A percentile compares a stretch with the other conserved stretches of the same genome.
phyloP scores from a whole-genome alignment of 2,113 vertebrate genomes.

The Baryphthengus martii region DNA sequence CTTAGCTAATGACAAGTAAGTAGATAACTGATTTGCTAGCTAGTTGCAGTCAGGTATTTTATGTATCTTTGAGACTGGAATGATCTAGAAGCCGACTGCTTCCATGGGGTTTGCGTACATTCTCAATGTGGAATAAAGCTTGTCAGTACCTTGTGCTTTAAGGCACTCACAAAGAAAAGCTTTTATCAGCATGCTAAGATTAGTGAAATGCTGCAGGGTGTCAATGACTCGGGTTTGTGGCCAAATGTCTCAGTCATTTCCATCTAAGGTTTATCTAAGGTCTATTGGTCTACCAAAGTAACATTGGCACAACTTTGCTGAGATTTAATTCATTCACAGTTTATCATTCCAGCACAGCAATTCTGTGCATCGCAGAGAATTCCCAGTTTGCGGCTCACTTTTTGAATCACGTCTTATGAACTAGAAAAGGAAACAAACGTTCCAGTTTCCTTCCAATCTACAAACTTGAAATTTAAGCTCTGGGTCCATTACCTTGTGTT shows the following conservation, averaged over 20 bases:
- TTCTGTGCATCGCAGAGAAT: not conserved
- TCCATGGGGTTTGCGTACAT: not conserved
- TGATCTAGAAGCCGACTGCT: not conserved
- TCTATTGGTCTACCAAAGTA: not conserved
- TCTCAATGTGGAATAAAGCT: not conserved
- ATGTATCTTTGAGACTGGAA: not conserved
- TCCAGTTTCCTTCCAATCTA: not conserved
- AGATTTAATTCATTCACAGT: not conserved
- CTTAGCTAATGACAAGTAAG: not conserved
- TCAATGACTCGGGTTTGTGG: not conserved
- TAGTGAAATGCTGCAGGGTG: not conserved
- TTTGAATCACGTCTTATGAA: not conserved
- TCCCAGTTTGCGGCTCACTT: not conserved
- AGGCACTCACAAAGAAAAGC: not conserved
- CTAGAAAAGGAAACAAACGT: not conserved
- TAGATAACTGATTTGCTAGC: not conserved
- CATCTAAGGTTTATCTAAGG: not conserved
- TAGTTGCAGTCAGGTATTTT: not conserved
- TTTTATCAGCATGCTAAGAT: not conserved
- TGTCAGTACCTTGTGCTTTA: not conserved
- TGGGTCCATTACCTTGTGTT: not conserved
- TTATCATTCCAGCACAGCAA: not conserved
- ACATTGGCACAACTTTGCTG: not conserved
- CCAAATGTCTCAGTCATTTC: not conserved
- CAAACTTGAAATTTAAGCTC: not conserved